Conservation (phyloP, 2,888 invertebrate species). For the Cephus pulcher region DNA sequence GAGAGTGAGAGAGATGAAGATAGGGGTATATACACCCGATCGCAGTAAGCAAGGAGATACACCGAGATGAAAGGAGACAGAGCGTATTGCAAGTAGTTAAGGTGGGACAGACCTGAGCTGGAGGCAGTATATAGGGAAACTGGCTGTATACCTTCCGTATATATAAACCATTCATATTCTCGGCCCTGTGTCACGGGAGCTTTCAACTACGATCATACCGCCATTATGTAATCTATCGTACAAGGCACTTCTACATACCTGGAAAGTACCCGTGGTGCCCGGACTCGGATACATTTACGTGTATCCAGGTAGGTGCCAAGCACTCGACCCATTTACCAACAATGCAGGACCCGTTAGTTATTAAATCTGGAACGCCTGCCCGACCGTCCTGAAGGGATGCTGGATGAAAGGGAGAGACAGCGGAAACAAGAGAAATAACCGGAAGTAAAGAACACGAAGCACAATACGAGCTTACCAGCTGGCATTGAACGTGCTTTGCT, state of each 20-base stretch:
- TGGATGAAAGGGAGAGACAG: neutral
- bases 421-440: neutral
- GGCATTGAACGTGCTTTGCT: neutral
- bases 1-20: too few species aligned
- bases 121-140: neutral
- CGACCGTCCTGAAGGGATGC: neutral
- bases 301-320: conserved; percentile 16
- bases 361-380: conserved; percentile 12
- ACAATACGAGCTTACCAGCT: neutral
- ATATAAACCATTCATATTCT: neutral
- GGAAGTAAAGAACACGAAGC: neutral
- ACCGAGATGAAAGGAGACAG: neutral
- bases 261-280: neutral
- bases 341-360: conserved; percentile 24
- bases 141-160: neutral
- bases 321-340: conserved; percentile 35
- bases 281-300: neutral
- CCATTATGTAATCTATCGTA: neutral
- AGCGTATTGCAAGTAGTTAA: neutral
- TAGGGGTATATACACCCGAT: neutral
- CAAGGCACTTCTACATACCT: neutral
- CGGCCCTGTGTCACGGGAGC: neutral
- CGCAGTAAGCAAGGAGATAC: neutral
- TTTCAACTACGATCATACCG: neutral
- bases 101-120: neutral